Base-by-base conservation (phyloP, 1,140 invertebrate genomes). In the Pseudomyrmex pallidus region DNA sequence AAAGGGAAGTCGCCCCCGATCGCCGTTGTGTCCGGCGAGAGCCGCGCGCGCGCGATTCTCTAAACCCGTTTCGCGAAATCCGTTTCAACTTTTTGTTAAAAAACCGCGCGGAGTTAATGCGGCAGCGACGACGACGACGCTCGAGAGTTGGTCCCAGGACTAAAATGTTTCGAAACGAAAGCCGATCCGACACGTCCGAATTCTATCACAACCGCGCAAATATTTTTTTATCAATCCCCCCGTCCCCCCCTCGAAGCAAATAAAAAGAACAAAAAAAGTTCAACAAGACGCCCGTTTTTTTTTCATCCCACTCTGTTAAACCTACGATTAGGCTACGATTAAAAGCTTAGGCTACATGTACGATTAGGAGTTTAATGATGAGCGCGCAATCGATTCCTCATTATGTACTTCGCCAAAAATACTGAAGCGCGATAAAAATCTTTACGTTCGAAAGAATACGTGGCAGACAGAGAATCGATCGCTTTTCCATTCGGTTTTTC, bases 391-490 rank as follows among this genome's bases (percentile, higher is more conserved):
- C 35, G 35, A 35, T 35, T 35, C 35, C 35, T 35, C 5, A 7
- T 80, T 80, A 70, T 59, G 76, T 80, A 80, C 76, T 72, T 4
- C 44, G 76, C 76, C 54, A 57, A 72, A 72, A 50, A 80, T 70
- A 48, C 52, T 70, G 44, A 80, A 72, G 54, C 66, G 35, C 35
- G 35, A 35, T 35, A 12, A 80, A 46, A 25, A 56, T 56, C 54
- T 72, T 46, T 8, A 50, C 35, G 15, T 66, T 15, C 54, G 74
- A 48, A 54, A 68, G 25, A 77, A 66, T 56, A 67, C 25, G 13
- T 4, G n/a, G 8, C 5, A 35, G 5, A 48, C 5, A 54, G 9
- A 54, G 9, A 12, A 17, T 46, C 64, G 52, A 57, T 54, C 62
- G 74, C 74, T 56, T 46, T 4, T n/a, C n/a, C 12, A 5, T 12